Conservation (phyloP, 2,797 vertebrate genomes). For the Rhadinocentrus ornatus region DNA sequence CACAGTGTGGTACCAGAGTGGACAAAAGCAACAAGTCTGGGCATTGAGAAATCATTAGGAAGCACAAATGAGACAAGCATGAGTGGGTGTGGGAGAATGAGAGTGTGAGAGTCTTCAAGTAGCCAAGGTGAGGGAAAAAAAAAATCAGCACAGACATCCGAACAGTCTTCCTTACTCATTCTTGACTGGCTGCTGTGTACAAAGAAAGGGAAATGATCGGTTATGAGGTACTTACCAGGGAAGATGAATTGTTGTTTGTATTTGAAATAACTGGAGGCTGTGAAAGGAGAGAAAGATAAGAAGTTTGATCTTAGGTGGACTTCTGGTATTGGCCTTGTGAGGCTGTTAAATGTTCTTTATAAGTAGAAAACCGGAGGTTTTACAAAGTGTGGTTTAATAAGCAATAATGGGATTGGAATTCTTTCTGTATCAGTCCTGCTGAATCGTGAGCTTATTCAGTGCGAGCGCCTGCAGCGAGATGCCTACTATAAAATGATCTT, state of each 20-base stretch:
- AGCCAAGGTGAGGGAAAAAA: constrained; percentile 50
- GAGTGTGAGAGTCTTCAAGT: constrained; percentile 40
- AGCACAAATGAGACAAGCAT: constrained; percentile 47
- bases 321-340: neutral
- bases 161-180: constrained; percentile 53
- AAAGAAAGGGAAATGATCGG: constrained; percentile 63
- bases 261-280: constrained; percentile 98
- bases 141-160: constrained; percentile 66
- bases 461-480: too few species aligned
- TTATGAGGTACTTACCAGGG: constrained; percentile 86
- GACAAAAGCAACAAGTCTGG: constrained; percentile 42
- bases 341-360: too few species aligned
- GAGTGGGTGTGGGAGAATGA: constrained; percentile 49
- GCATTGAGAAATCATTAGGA: constrained; percentile 66
- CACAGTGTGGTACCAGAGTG: constrained; percentile 28
- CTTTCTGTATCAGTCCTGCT: too few species aligned
- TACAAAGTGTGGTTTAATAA: too few species aligned
- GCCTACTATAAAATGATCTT: too few species aligned
- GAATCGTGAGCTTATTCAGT: too few species aligned
- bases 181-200: constrained; percentile 47
- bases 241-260: constrained; percentile 99
- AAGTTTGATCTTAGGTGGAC: constrained; percentile 28
- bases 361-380: too few species aligned
- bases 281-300: constrained; percentile 62
- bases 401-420: neutral